phyloP scores from a whole-genome alignment of 2,113 vertebrate species.

The Columba livia region DNA sequence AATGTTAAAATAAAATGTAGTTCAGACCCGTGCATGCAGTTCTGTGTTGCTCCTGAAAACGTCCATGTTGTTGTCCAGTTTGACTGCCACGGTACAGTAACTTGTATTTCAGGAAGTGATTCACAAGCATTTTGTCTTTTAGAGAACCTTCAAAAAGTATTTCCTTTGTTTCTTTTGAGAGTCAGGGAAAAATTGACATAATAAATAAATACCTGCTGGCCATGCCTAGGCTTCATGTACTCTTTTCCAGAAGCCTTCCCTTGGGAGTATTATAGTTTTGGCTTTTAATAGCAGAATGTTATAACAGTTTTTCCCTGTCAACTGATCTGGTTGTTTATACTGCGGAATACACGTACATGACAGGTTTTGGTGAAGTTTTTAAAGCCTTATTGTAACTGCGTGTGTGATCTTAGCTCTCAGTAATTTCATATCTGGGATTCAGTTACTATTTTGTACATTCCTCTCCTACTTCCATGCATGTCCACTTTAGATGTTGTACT shows the following conservation, averaged over 20 bases:
- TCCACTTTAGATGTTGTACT: neutral
- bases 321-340: neutral
- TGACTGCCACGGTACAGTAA: neutral
- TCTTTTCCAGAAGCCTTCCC: neutral
- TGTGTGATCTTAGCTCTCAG: neutral
- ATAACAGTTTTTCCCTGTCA: constrained; percentile 3
- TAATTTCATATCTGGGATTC: neutral
- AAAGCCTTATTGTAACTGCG: neutral
- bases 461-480: neutral
- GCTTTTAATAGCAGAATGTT: neutral
- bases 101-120: neutral
- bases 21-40: neutral
- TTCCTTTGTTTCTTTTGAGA: neutral
- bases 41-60: neutral
- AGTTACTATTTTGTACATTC: neutral
- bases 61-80: neutral
- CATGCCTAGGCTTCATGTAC: neutral
- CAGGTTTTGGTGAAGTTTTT: neutral
- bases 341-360: neutral
- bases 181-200: neutral
- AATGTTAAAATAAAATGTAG: neutral
- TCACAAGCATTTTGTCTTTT: neutral
- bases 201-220: constrained; percentile 11
- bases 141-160: neutral
- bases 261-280: neutral